Evolutionary conservation across 2,888 invertebrate species (phyloP), one percentile per base, ranked within the genome.

Genomic region (Odontocerum albicorne): DNA sequence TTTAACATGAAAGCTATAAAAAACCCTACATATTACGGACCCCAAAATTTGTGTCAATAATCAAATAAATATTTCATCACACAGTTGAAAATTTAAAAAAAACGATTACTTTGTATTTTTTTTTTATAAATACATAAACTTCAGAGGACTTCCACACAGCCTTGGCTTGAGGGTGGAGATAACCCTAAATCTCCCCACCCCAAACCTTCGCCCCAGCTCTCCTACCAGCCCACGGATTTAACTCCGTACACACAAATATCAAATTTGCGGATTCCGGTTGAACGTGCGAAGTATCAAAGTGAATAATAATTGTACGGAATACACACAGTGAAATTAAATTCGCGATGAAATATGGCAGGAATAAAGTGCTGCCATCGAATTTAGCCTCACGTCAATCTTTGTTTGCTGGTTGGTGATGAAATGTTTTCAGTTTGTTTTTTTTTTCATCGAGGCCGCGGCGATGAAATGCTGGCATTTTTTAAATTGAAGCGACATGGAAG

Each of bases 331-430:
- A 19, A 46, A 46, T 44, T 44, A 44, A 44, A 44, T 31, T 44
- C 31, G 10, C 44, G 32, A n/a, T 33, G 35, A 19, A 46, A 46
- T n/a, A 35, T 20, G 44, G 17, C 13, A n/a, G 46, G 13, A 46
- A 46, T 46, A 35, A 46, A 46, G 46, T 35, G 46, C 19, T 13
- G 7, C 20, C 20, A 12, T 46, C 35, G 19, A 46, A 35, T 35
- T 46, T 33, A 32, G 46, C 19, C 46, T 15, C 17, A 35, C 46
- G 46, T 46, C 46, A 46, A 46, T 46, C 46, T 46, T 46, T 44
- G 44, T 44, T 27, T 27, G 19, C 32, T 20, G 19, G 17, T 32
- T 15, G 19, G 17, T 32, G 32, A 44, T 44, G 17, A 32, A 44
- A 44, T 27, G 32, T 32, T 44, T 32, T 42, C 32, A 22, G 3